Conservation (phyloP, 2,113 vertebrate genomes). For the Corythornis vintsioides region DNA sequence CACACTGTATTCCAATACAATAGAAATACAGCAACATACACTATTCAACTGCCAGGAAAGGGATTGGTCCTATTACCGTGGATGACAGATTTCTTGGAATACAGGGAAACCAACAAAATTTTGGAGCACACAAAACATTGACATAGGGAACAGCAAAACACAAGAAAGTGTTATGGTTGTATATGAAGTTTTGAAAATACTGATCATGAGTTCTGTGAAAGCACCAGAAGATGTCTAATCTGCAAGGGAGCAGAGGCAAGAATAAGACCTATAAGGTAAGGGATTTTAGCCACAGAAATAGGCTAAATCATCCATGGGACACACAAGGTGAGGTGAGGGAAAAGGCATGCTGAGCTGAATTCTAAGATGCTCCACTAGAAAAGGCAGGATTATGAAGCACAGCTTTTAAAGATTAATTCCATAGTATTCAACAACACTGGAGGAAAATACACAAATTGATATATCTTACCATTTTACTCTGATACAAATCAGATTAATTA, state of each 20-base stretch:
- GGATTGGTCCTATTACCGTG: not conserved
- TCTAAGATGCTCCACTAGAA: not conserved
- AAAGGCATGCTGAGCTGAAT: not conserved
- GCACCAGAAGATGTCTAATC: not conserved
- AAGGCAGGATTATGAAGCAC: not conserved
- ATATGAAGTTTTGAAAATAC: not conserved
- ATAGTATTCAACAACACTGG: not conserved
- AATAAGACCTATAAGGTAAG: not conserved
- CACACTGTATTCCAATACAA: not conserved
- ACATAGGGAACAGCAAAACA: not conserved
- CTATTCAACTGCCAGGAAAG: not conserved
- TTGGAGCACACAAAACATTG: not conserved
- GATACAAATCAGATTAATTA: accelerated
- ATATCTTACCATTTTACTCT: not conserved
- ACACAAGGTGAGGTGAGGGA: not conserved
- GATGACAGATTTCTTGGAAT: not conserved
- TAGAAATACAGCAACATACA: not conserved
- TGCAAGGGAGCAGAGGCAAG: not conserved
- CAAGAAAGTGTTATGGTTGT: not conserved
- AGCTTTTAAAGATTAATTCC: not conserved
- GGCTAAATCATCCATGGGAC: not conserved
- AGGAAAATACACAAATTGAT: not conserved
- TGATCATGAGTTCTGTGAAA: accelerated
- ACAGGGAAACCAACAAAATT: not conserved
- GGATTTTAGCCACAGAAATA: not conserved